Evolutionary conservation across 2,797 vertebrate species (phyloP).

Genomic region (Rhadinocentrus ornatus): DNA sequence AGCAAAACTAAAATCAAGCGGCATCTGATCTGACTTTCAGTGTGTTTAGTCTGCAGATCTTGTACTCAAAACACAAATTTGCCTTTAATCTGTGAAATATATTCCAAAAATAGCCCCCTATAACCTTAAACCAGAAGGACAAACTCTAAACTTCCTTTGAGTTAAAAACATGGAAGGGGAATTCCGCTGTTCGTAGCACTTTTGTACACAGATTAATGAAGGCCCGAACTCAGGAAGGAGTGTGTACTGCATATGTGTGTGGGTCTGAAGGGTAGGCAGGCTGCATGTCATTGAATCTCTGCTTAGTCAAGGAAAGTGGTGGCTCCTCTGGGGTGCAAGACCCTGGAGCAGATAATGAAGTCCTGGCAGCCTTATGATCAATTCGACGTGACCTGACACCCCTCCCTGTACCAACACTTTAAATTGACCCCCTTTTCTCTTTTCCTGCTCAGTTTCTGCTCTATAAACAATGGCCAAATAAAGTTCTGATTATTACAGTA

Average conservation of each 20-base stretch:
- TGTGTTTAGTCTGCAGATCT: conserved; percentile 57
- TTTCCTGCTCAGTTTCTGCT: conserved; percentile 5
- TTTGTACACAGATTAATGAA: conserved; percentile 67
- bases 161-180: conserved; percentile 63
- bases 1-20: conserved; percentile 21
- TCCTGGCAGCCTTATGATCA: conserved; percentile 66
- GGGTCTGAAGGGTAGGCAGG: conserved; percentile 35
- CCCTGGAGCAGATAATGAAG: conserved; percentile 76
- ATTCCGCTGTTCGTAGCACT: conserved; percentile 70
- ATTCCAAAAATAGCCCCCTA: conserved; percentile 61
- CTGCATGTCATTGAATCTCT: conserved; percentile 79
- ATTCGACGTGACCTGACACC: conserved; percentile 69
- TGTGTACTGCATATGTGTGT: conserved; percentile 23
- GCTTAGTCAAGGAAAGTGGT: conserved; percentile 76
- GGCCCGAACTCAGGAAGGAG: conserved; percentile 37
- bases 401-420: conserved; percentile 27
- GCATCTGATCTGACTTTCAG: conserved; percentile 29
- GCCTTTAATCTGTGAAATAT: conserved; percentile 69
- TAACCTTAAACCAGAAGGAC: conserved; percentile 73
- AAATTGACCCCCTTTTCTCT: conserved; percentile 10
- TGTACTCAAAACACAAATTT: conserved; percentile 50
- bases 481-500: background rate
- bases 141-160: conserved; percentile 65
- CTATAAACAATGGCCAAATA: background rate
- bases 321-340: conserved; percentile 64